Evolutionary conservation across 1,140 invertebrate species (phyloP).

Genomic region (Cotesia typhae): DNA sequence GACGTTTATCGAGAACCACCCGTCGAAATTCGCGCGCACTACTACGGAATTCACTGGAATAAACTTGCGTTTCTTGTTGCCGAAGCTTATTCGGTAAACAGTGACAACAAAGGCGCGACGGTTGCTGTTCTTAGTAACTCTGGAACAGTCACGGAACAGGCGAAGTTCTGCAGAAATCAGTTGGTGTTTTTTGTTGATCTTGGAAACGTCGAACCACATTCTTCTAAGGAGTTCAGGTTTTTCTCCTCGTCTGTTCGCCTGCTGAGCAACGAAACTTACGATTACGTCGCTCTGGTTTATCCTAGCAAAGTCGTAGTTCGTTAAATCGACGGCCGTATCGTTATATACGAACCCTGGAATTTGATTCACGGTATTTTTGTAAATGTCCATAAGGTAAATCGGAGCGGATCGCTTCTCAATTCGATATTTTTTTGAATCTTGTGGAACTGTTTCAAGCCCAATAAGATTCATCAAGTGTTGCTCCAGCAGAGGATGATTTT

Average conservation of each 20-base stretch:
- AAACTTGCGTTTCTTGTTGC: constrained; percentile 53
- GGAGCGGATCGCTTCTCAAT: neutral
- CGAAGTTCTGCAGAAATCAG: constrained; percentile 83
- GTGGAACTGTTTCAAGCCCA: neutral
- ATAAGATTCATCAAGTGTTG: neutral
- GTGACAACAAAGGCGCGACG: constrained; percentile 30
- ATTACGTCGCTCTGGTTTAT: constrained; percentile 87
- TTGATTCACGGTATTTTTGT: neutral
- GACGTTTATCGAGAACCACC: constrained; percentile 82
- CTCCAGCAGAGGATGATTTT: no score
- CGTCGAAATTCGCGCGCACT: constrained; percentile 68
- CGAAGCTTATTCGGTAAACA: constrained; percentile 38
- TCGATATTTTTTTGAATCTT: neutral
- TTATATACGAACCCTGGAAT: no score
- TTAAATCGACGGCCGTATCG: constrained; percentile 58
- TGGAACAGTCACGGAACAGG: constrained; percentile 71
- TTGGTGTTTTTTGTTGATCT: constrained; percentile 74
- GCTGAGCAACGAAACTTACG: constrained; percentile 85
- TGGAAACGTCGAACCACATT: constrained; percentile 88
- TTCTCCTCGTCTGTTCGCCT: constrained; percentile 57
- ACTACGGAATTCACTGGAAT: constrained; percentile 54
- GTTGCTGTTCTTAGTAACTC: constrained; percentile 9
- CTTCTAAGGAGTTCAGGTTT: constrained; percentile 77
- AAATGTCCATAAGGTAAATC: neutral
- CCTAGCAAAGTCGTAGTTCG: constrained; percentile 74